Percentiles rank a stretch among this genome's conserved stretches.
These are phyloP conservation scores for Ceuthmochares aereus DNA, from an alignment of 2,113 vertebrate species.

Conservation along the genomic window DNA sequence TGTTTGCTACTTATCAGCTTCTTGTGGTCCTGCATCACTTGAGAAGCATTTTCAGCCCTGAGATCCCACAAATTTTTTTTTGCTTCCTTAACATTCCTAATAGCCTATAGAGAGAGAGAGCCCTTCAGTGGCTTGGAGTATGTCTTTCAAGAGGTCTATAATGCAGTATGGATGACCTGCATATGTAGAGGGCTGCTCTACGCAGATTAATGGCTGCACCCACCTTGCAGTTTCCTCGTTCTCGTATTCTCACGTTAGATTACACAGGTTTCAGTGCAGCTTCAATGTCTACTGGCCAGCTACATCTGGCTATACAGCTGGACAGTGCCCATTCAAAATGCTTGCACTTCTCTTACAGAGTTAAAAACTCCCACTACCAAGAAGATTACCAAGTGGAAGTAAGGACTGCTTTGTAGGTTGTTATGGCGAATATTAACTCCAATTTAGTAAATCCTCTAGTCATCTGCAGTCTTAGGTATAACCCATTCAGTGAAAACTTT, in stretches of 20 bases:
- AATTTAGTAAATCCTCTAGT: not conserved
- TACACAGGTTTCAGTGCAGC: not conserved
- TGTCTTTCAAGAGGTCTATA: not conserved
- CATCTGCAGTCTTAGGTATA: not conserved
- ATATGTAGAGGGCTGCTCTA: not conserved
- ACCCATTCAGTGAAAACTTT: not conserved
- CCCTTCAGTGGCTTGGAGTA: not conserved
- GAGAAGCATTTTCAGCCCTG: not conserved
- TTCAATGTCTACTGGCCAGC: not conserved
- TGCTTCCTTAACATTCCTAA: not conserved
- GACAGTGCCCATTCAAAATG: not conserved
- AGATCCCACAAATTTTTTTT: not conserved
- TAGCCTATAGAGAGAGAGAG: not conserved
- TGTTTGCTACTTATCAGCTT: not conserved
- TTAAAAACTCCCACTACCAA: not conserved
- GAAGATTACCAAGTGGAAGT: not conserved
- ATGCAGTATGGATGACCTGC: not conserved
- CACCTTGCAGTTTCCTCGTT: not conserved
- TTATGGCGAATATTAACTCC: not conserved
- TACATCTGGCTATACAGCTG: not conserved
- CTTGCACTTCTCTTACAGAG: not conserved
- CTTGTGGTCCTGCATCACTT: not conserved
- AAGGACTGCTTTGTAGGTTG: not conserved
- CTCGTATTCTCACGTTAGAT: not conserved
- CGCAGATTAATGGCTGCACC: not conserved